Evolutionary conservation across 1,140 invertebrate species (phyloP), one percentile per base, ranked within the genome.

Genomic region (Listronotus bonariensis): DNA sequence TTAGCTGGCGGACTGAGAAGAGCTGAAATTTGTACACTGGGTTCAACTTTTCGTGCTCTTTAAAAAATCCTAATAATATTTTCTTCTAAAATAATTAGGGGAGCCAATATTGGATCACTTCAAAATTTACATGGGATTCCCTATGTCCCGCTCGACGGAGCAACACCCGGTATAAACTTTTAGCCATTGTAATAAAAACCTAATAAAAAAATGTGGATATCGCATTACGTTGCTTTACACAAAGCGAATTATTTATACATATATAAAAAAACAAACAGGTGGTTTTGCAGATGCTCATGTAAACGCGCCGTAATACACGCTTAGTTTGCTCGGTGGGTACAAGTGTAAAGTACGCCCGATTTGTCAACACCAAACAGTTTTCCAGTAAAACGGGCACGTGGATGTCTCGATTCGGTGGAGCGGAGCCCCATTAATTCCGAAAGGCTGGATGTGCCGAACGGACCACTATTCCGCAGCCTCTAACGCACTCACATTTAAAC

Each of bases 301-400:
- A 36, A 45, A 57, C 55, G 56, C 9, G n/a, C 15, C 8, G 48
- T 51, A 49, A 68, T 68, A 42, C 57, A 65, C 67, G 63, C 62
- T 59, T 60, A 68, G 67, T 68, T 68, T 64, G 65, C 43, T 57
- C 20, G 56, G 56, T 42, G 48, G 41, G 46, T 72, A 62, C 63
- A 65, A 70, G 71, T 72, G 71, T 73, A 75, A 73, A 72, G 72
- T 69, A 75, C 72, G 71, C 71, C 72, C 73, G 74, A 75, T 75
- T 75, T 74, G 74, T 67, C 69, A 71, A 73, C 74, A 74, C 68
- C 74, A 75, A 75, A 75, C 74, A 66, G 74, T 74, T 75, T 75
- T 69, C 71, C 74, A 68, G 69, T 74, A 69, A 75, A 74, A 69
- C 69, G 72, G 72, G 61, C 70, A 72, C 72, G 67, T 69, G 69